phyloP scores from a whole-genome alignment of 2,113 vertebrate species.

The Pristiophorus japonicus region DNA sequence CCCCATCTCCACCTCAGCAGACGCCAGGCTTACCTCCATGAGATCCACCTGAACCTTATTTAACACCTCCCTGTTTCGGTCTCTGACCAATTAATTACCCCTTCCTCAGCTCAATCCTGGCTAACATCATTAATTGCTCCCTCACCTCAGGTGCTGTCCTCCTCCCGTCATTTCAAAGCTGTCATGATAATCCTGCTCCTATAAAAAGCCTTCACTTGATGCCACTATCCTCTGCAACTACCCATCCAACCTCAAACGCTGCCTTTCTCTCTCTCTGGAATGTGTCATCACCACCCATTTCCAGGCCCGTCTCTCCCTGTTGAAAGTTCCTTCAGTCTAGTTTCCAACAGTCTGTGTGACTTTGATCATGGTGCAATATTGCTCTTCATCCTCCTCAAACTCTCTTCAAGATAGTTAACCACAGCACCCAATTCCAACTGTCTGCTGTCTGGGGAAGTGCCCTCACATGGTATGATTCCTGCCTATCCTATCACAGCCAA shows the following conservation, averaged over 20 bases:
- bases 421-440: background rate
- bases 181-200: background rate
- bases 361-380: background rate
- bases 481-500: background rate
- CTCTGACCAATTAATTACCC: too few relatives aligned
- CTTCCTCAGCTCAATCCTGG: too few relatives aligned
- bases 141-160: too few relatives aligned
- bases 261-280: background rate
- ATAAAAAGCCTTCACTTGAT: background rate
- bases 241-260: background rate
- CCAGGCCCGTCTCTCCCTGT: background rate
- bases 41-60: too few relatives aligned
- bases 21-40: background rate
- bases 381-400: background rate
- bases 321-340: background rate
- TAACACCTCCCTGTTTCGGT: too few relatives aligned
- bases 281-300: background rate
- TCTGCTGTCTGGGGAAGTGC: background rate
- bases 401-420: background rate
- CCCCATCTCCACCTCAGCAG: background rate
- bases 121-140: too few relatives aligned
- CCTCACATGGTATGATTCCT: background rate
- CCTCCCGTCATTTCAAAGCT: background rate
- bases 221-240: background rate
- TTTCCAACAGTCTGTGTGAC: background rate